Evolutionary conservation across 2,113 vertebrate genomes (phyloP).

Genomic region (Noctilio leporinus): DNA sequence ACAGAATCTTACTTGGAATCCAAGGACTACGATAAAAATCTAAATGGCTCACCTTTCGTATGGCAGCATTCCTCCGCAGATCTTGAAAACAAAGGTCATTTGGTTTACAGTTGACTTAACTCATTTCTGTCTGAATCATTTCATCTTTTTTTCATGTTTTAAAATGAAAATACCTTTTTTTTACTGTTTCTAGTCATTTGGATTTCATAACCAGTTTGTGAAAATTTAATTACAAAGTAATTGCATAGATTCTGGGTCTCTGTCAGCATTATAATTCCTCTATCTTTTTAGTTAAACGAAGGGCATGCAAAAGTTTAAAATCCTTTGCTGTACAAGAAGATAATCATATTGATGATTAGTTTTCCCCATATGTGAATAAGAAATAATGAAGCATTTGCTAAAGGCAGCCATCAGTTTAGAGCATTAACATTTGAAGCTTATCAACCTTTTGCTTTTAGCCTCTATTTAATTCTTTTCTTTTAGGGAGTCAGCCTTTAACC

Average conservation of each 20-base stretch:
- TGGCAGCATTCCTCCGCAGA: background rate
- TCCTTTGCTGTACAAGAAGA: background rate
- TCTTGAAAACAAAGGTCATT: background rate
- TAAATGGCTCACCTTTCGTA: background rate
- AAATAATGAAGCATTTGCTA: background rate
- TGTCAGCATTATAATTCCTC: background rate
- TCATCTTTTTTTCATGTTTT: background rate
- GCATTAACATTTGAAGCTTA: background rate
- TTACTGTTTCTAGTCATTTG: background rate
- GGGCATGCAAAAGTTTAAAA: background rate
- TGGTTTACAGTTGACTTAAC: background rate
- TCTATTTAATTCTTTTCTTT: background rate
- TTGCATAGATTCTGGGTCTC: background rate
- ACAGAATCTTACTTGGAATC: background rate
- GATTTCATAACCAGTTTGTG: background rate
- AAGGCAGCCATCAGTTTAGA: background rate
- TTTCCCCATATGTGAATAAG: background rate
- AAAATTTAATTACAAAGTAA: background rate
- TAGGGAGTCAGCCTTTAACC: background rate
- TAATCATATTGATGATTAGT: background rate
- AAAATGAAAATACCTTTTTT: background rate
- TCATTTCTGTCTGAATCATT: conserved; percentile 36
- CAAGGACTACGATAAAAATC: background rate
- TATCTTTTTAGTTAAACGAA: background rate
- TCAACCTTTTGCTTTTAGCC: background rate